Base-by-base conservation (phyloP, 2,113 vertebrate genomes). In the Platysternon megacephalum region DNA sequence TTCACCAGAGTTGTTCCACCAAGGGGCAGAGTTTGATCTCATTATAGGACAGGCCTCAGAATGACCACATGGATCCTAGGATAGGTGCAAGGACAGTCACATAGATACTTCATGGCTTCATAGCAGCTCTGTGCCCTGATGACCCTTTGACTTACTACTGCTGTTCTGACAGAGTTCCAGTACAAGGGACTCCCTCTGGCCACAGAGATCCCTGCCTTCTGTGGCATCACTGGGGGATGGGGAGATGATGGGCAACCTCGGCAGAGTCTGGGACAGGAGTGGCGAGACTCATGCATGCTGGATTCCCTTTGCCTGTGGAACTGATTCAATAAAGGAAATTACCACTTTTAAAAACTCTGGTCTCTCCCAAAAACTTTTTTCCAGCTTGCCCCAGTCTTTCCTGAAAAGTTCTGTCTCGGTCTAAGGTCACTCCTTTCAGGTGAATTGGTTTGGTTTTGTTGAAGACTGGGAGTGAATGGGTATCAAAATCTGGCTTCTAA, bases 361-460 rank as follows among this genome's bases (percentile, higher is more conserved):
- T 72, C n/a, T 72, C 65, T 39, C 65, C 19, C 21, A 72, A 39
- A 39, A 19, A 17, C 6, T 28, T 78, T 78, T 35, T 26, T 79
- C n/a, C 44, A 61, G 11, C 26, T 79, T 44, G 4, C 4, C 51
- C 39, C n/a, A 1, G n/a, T 32, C 79, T 88, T 96, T 32, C 65
- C 52, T 49, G 72, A 32, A 42, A 78, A 85, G 11, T 17, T 89
- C 68, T 56, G 0, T 83, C 17, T 61, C 11, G 2, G 17, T 89
- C 0, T 39, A 0, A 0, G 29, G 24, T 82, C 83, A 26, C 14
- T 22, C 19, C 65, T 22, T 22, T 39, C n/a, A 46, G 83, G 87
- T 2, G 0, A 7, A 39, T 3, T 51, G 17, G 35, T 82, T 68
- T 51, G 4, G 32, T 52, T 79, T 14, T 3, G 6, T 19, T 88